Base-by-base conservation (phyloP, 2,113 vertebrate genomes). In the Apistogramma diplotaenia region DNA sequence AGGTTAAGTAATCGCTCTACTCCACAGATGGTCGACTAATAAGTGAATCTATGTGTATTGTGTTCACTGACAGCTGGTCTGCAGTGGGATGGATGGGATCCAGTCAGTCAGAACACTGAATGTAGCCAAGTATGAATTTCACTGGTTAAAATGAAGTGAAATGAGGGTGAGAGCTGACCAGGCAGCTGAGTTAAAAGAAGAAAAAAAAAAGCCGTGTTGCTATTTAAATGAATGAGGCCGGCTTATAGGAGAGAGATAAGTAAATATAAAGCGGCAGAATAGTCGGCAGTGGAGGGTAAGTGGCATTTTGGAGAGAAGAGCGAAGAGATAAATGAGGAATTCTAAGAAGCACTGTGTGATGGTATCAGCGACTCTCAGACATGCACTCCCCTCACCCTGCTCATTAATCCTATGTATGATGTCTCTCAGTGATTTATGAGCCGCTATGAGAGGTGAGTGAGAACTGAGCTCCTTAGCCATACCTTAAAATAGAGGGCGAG, bases 361-460 rank as follows among this genome's bases (percentile, higher is more conserved):
- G 27, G 37, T 83, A 74, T 89, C 79, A 27, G 81, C 54, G 75
- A 74, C 82, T 78, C 40, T 78, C 59, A 78, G 83, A 75, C 60
- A 73, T 82, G 79, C 62, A 27, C 61, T 70, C 53, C 54, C 53
- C 3, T 11, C 70, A 73, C 71, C 60, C 46, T 40, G 76, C 77
- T 83, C 80, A 86, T 91, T 90, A 81, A 76, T 89, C 77, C 61
- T 23, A 46, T 71, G 60, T 54, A 35, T 46, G 49, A 43, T 77
- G 73, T 77, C 74, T 61, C 67, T 31, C 35, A 33, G 54, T 85
- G 85, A 92, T 92, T 91, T 88, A 87, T 85, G 78, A 83, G 59
- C 55, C 65, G 18, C 78, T 78, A 37, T 74, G 29, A 74, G 8
- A 61, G 76, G 37, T 76, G 37, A 59, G 71, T 4, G 67, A 51